Evolutionary conservation across 2,888 invertebrate species (phyloP).

Genomic region (Pterobdella sp.): DNA sequence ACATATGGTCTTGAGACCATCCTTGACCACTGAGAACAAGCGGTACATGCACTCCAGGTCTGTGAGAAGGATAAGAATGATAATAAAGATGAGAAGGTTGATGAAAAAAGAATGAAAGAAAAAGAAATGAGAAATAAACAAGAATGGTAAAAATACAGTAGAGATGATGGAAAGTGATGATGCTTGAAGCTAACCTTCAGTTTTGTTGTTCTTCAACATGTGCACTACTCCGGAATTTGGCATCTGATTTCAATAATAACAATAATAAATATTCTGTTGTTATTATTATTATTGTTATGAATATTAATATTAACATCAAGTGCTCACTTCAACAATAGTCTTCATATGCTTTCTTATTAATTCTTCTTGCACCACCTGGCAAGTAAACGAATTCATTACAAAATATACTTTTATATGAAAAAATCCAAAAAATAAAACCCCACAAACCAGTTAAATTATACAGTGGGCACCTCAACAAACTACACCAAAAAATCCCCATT

Average conservation of each 20-base stretch:
- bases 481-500: background rate
- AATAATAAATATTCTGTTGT: background rate
- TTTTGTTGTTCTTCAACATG: constrained; percentile 94
- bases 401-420: background rate
- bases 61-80: constrained; percentile 33
- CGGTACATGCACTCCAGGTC: constrained; percentile 97
- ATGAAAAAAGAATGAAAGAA: background rate
- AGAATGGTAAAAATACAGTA: background rate
- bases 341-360: constrained; percentile 97
- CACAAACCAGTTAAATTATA: constrained; percentile 62
- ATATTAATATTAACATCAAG: background rate
- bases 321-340: constrained; percentile 67
- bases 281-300: background rate
- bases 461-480: background rate
- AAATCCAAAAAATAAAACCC: constrained; percentile 58
- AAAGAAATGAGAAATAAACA: background rate
- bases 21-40: constrained; percentile 82
- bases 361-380: constrained; percentile 79
- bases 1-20: constrained; percentile 89
- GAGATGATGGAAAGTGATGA: background rate
- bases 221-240: constrained; percentile 98
- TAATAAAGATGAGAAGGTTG: background rate
- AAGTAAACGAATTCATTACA: background rate
- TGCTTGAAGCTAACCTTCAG: constrained; percentile 60
- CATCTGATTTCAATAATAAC: constrained; percentile 61